Base-by-base conservation (phyloP, 2,113 vertebrate species). In the Channa argus region DNA sequence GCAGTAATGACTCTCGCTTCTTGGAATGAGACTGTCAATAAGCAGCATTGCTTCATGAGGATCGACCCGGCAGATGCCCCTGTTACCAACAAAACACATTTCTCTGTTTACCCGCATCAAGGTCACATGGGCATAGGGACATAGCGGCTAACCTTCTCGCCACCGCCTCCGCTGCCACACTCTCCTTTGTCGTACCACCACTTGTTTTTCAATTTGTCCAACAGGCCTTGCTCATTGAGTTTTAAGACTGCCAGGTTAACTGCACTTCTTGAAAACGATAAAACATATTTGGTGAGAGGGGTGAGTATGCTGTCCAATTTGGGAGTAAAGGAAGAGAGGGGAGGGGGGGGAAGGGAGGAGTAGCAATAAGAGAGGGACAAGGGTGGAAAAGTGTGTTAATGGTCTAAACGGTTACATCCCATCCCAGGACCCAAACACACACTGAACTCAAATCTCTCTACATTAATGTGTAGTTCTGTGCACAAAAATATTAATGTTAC, bases 191-290 rank as follows among this genome's bases (percentile, higher is more conserved):
- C 98, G 97, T 99, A 99, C 98, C 98, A 99, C 98, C 98, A 99
- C 98, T 99, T 99, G 98, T 99, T 99, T 99, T 99, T 99, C 97
- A 99, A 99, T 99, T 99, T 99, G 98, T 99, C 98, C 98, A 99
- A 99, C 92, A 99, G 97, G 96, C 98, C 98, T 98, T 99, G 98
- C 88, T 99, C 98, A 98, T 99, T 99, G 97, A 99, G 98, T 97
- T 99, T 99, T 99, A 99, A 96, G 85, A 99, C 98, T 95, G 98
- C 98, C 89, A 99, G 98, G 98, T 99, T 99, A 97, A 99, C 98
- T 92, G 97, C 97, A 96, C 98, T 99, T 99, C 98, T 99, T 99
- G 97, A 98, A 91, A 98, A 99, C 95, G 96, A 99, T 98, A 98
- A 97, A 97, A 97, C 96, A 98, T 97, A 98, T 95, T 98, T 97